phyloP scores from a whole-genome alignment of 2,888 invertebrate genomes.

The Caenorhabditis wallacei region DNA sequence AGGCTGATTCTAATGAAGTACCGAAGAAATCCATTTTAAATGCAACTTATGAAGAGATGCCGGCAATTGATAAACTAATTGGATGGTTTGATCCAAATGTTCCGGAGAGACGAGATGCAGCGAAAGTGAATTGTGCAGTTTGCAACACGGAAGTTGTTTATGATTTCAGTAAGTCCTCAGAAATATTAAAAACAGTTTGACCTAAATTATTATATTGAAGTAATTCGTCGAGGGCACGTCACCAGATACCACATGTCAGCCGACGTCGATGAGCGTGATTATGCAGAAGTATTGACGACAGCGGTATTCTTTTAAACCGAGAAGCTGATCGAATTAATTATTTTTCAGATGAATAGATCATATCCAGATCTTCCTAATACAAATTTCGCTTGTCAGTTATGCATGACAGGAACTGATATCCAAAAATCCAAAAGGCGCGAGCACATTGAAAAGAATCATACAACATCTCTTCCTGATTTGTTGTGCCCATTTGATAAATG shows the following conservation, averaged over 20 bases:
- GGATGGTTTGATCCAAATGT: conserved; percentile 49
- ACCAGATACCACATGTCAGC: conserved; percentile 27
- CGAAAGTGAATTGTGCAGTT: conserved; percentile 17
- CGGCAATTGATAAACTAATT: conserved; percentile 16
- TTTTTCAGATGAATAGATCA: conserved; percentile 39
- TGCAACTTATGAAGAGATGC: conserved; percentile 14
- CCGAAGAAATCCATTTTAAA: background rate
- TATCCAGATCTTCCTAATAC: conserved; percentile 46
- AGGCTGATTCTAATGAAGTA: background rate
- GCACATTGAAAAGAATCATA: conserved; percentile 42
- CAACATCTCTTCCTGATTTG: conserved; percentile 13
- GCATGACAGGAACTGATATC: conserved; percentile 28
- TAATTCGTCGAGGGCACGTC: conserved; percentile 37
- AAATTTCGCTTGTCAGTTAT: conserved; percentile 45
- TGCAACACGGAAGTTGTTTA: conserved; percentile 32
- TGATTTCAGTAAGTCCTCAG: conserved; percentile 43
- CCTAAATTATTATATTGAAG: conserved; percentile 15
- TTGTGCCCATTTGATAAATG: conserved; percentile 35
- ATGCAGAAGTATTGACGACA: conserved; percentile 10
- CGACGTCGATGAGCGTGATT: conserved; percentile 14
- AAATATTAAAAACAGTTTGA: background rate
- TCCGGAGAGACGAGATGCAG: conserved; percentile 23
- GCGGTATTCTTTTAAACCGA: background rate
- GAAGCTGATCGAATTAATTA: background rate
- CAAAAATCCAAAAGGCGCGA: conserved; percentile 8